A percentile compares a stretch with the other conserved stretches of the same genome.
Evolutionary conservation across 2,113 vertebrate genomes (phyloP).

Genomic region (Forbesichthys agassizii): DNA sequence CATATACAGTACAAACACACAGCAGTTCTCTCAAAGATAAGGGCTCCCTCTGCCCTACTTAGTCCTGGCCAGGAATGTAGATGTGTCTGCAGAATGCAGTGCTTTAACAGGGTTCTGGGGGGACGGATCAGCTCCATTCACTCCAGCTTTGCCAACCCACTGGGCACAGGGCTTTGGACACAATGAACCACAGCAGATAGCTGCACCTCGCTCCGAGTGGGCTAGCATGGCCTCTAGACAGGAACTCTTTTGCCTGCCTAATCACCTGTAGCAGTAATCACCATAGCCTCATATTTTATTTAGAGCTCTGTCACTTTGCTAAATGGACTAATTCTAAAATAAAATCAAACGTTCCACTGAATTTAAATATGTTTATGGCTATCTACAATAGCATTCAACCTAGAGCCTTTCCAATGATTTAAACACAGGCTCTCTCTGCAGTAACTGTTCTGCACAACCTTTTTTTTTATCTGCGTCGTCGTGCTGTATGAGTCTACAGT

Average conservation of each 20-base stretch:
- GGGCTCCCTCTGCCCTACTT: conserved; percentile 61
- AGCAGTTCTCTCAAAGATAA: conserved; percentile 55
- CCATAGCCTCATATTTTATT: conserved; percentile 21
- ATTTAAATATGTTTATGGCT: conserved; percentile 57
- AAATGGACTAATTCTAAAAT: too few species aligned
- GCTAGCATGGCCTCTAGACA: conserved; percentile 35
- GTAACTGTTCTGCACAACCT: not conserved
- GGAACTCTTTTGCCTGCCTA: conserved; percentile 47
- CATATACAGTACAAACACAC: conserved; percentile 15
- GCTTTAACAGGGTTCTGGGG: conserved; percentile 60
- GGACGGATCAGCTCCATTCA: conserved; percentile 62
- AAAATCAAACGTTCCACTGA: conserved; percentile 2
- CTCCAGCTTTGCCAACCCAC: conserved; percentile 65
- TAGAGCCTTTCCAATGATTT: conserved; percentile 59
- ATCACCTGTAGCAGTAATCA: conserved; percentile 41
- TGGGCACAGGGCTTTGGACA: conserved; percentile 54
- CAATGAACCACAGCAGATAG: conserved; percentile 55
- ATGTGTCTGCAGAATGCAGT: conserved; percentile 66
- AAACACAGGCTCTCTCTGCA: conserved; percentile 40
- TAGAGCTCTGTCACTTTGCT: conserved; percentile 24
- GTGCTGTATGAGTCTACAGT: not conserved
- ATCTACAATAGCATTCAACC: conserved; percentile 38
- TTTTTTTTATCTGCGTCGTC: not conserved
- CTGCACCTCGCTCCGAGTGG: conserved; percentile 43
- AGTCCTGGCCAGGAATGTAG: conserved; percentile 64